Evolutionary conservation across 1,140 invertebrate genomes (phyloP), one percentile per base, ranked within the genome.

Genomic region (Coenobita brevimanus): DNA sequence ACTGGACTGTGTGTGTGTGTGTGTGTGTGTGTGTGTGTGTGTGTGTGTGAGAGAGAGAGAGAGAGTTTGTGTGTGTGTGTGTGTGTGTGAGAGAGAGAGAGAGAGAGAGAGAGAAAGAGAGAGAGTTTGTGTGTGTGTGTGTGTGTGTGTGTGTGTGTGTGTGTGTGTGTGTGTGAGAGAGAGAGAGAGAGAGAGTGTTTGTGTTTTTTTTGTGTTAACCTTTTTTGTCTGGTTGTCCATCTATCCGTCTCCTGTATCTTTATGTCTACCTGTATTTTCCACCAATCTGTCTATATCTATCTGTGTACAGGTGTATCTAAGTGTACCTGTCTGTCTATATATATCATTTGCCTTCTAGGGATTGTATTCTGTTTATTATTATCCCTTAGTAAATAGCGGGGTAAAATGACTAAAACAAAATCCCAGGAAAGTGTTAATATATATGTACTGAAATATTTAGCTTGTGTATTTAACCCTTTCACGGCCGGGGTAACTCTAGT

Each of bases 111-210:
- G 64, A 10, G 64, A 6, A 24, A 6, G 64, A 10, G 64, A 6
- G 30, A 6, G 64, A 10, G 64, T n/a, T 4, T 24, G 64, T 67
- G 30, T 67, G 30, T 24, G 21, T 24, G 30, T 24, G 21, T 33
- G 64, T 67, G 64, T 67, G 64, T 67, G 64, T 67, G 64, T 67
- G 64, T 67, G 64, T 67, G 64, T 67, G 64, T 67, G 64, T 67
- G 64, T 67, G 64, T 67, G 64, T 67, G 64, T 67, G 64, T 67
- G 64, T 67, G 64, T 67, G 64, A 8, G 64, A 8, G 64, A 8
- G 64, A 8, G 64, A 8, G 64, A 8, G 64, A 8, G 64, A 8
- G 64, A 8, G 64, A 8, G 64, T 67, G 64, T 67, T n/a, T 67
- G n/a, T 6, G 0, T 6, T 69, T 69, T 27, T 30, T 1, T 69